Base-by-base conservation (phyloP, 2,888 invertebrate species). In the Ditylenchus weischeri region DNA sequence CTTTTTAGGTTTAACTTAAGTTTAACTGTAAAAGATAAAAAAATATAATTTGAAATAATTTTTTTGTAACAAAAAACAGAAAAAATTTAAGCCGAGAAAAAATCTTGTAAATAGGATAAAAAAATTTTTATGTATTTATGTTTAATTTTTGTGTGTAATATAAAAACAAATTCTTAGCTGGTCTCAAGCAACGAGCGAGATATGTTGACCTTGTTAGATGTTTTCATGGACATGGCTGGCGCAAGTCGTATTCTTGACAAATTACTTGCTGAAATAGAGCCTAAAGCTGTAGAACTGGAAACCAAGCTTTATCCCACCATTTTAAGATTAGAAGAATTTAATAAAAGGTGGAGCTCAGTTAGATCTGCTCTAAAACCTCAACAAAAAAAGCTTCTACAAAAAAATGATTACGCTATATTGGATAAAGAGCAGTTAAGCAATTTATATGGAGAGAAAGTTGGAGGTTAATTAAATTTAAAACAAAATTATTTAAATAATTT, bases 191-290 rank as follows among this genome's bases (percentile, higher is more conserved):
- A 48, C 2, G 65, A 66, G 36, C 1, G 15, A 1, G 66, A 66
- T 29, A 23, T 62, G 48, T 35, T 66, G 11, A 62, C 60, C 15
- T 36, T 61, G 36, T 50, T 66, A n/a, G 66, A 66, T 21, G 18
- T 61, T 13, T 66, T 66, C 35, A 35, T 66, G 65, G 66, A 66
- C 18, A 62, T 66, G 57, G 57, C 66, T 35, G 66, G 66, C 18
- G 66, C 65, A 36, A 43, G 62, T 13, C n/a, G 49, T 6, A 62
- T 66, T 19, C 47, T 66, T 36, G 64, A 66, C 23, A 62, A 62
- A 62, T 21, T 66, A 11, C 23, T 63, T 23, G 29, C 57, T 3
- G 64, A 66, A 29, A 66, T 66, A 36, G 65, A 50, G 48, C 35
- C 66, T n/a, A 63, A 58, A 51, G 36, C 19, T 13, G 51, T 47